Percentiles rank a stretch among this genome's conserved stretches.
These are phyloP conservation scores for Hemiscyllium ocellatum DNA, from an alignment of 2,113 vertebrate genomes.

Conservation along the genomic window DNA sequence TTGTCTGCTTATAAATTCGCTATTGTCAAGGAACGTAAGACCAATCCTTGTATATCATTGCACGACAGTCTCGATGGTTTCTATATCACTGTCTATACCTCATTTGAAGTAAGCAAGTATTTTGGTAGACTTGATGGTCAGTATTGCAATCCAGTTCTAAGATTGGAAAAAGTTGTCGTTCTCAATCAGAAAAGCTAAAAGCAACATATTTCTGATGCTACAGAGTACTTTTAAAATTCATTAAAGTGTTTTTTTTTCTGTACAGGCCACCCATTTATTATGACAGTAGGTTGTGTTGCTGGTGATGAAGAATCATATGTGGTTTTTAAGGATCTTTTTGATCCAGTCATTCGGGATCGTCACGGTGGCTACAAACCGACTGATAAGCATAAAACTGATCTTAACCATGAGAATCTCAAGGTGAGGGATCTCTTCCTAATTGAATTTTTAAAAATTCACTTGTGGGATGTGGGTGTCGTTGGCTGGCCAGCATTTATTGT, in stretches of 20 bases:
- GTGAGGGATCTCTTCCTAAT: constrained; percentile 48
- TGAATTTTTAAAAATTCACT: neutral
- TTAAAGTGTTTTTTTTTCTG: constrained; percentile 42
- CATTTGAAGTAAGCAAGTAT: neutral
- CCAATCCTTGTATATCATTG: neutral
- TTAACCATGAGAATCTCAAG: constrained; percentile 76
- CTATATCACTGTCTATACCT: no score
- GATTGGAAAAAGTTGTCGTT: neutral
- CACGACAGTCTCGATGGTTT: neutral
- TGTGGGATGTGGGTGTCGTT: no score
- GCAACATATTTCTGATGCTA: neutral
- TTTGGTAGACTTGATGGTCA: neutral
- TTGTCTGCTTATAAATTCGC: neutral
- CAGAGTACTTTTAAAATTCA: no score
- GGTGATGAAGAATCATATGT: constrained; percentile 90
- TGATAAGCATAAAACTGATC: constrained; percentile 91
- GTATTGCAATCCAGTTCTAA: no score
- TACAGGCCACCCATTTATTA: constrained; percentile 84
- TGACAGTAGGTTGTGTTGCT: constrained; percentile 91
- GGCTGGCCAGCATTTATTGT: no score
- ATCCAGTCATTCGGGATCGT: constrained; percentile 84
- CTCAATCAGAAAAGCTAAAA: neutral
- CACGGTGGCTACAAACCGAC: constrained; percentile 91
- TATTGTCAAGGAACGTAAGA: neutral
- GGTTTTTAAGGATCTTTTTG: constrained; percentile 84